Percentiles rank a stretch among this genome's conserved stretches.
Conservation (phyloP, 35 echinoderm and acorn worm genomes). For the Apostichopus japonicus region DNA sequence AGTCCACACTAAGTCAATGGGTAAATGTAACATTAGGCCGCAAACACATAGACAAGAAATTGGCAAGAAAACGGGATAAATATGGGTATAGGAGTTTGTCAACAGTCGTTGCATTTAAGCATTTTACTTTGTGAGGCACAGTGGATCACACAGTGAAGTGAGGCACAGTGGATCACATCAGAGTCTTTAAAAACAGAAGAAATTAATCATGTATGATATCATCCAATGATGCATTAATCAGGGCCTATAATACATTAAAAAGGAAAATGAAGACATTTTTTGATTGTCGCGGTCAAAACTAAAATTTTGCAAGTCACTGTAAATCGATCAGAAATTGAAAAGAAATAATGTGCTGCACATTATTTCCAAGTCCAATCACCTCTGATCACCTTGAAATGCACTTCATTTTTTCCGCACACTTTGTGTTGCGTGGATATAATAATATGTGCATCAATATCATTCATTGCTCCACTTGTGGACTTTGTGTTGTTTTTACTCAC, state of each 20-base stretch:
- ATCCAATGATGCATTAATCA: no score
- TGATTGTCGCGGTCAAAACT: no score
- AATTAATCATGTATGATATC: no score
- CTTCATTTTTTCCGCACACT: neutral
- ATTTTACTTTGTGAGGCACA: no score
- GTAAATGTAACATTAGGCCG: neutral
- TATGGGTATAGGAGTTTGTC: neutral
- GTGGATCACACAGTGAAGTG: no score
- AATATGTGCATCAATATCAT: neutral
- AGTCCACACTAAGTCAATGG: neutral
- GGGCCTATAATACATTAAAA: no score
- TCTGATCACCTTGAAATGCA: neutral
- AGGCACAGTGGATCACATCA: no score
- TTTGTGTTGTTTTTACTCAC: neutral
- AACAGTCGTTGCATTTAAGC: neutral
- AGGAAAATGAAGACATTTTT: no score
- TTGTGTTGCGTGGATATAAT: neutral
- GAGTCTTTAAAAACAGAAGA: no score
- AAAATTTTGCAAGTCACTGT: neutral
- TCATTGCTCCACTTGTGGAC: neutral
- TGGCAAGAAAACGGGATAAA: neutral
- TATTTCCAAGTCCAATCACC: neutral
- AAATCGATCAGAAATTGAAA: neutral
- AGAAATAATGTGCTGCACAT: neutral
- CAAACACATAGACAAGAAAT: neutral